Conservation (phyloP, 2,797 vertebrate species). For the Taenioides sp. region DNA sequence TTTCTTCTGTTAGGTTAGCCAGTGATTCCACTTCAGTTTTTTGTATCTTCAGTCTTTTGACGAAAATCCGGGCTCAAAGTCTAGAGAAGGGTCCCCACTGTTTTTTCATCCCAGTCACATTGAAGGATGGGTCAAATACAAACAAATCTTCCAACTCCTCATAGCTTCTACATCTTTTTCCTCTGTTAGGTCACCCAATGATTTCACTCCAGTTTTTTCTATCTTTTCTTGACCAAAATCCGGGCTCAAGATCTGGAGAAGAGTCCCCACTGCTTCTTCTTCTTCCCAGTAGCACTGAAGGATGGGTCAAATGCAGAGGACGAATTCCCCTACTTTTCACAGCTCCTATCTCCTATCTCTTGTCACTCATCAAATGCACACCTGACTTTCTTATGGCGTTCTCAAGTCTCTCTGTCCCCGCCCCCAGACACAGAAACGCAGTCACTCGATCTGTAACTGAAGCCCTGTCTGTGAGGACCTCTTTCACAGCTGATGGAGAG, state of each 20-base stretch:
- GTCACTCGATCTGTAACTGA: slow-evolving; percentile 75
- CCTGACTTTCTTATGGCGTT: slow-evolving; percentile 47
- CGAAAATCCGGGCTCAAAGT: background rate
- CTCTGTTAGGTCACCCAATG: background rate
- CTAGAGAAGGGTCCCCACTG: background rate
- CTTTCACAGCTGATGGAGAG: slow-evolving; percentile 36
- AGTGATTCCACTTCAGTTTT: background rate
- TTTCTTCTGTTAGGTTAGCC: background rate
- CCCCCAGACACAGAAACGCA: slow-evolving; percentile 37
- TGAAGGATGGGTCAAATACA: no score
- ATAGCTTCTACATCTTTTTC: no score
- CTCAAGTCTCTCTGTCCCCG: slow-evolving; percentile 25
- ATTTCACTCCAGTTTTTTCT: background rate
- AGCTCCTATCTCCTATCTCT: background rate
- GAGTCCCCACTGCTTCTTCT: background rate
- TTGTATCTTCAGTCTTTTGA: background rate
- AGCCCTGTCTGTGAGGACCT: slow-evolving; percentile 53
- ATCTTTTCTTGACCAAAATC: background rate
- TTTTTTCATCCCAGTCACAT: background rate
- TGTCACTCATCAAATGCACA: background rate
- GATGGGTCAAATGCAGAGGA: background rate
- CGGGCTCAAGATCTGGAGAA: background rate
- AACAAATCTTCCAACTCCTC: background rate
- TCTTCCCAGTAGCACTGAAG: background rate
- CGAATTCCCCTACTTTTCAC: background rate